A percentile compares a stretch with the other conserved stretches of the same genome.
These are phyloP conservation scores for Oxystoma pomonae DNA, from an alignment of 2,888 invertebrate genomes.

Conservation along the genomic window DNA sequence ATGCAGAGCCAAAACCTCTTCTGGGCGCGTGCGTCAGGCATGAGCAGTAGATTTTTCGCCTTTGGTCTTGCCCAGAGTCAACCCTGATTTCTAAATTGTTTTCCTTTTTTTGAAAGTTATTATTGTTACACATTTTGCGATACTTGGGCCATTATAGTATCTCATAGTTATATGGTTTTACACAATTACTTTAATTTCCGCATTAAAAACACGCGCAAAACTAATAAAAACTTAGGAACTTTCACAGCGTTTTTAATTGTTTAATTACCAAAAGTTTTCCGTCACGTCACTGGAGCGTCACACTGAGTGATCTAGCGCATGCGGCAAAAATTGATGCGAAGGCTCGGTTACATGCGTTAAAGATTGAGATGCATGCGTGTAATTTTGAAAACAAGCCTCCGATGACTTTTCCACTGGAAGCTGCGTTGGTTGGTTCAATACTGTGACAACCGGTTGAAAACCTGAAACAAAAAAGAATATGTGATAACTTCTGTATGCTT, in stretches of 20 bases:
- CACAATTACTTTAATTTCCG: slow-evolving; percentile 16
- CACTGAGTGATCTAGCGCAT: slow-evolving; percentile 49
- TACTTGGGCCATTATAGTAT: too few species aligned
- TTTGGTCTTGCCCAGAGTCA: too few species aligned
- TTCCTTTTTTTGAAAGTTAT: too few species aligned
- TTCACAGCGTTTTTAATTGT: slow-evolving; percentile 41
- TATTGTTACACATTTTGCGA: too few species aligned
- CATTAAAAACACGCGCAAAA: slow-evolving; percentile 20
- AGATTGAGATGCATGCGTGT: too few species aligned
- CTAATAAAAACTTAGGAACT: slow-evolving; percentile 45
- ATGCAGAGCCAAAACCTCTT: too few species aligned
- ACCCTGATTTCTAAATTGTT: too few species aligned
- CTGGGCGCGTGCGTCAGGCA: too few species aligned
- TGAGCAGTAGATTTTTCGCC: too few species aligned
- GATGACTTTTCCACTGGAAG: neutral
- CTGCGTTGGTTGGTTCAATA: slow-evolving; percentile 49
- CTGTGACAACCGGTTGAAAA: slow-evolving; percentile 58
- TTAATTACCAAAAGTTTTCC: slow-evolving; percentile 6
- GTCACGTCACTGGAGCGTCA: slow-evolving; percentile 62
- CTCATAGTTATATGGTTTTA: too few species aligned
- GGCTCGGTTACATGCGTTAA: neutral
- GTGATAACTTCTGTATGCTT: too few species aligned
- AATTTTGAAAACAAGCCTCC: neutral
- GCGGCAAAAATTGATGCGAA: neutral
- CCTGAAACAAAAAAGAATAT: slow-evolving; percentile 44